Evolutionary conservation across 2,797 vertebrate species (phyloP), one percentile per base, ranked within the genome.

Genomic region (Karalla daura): DNA sequence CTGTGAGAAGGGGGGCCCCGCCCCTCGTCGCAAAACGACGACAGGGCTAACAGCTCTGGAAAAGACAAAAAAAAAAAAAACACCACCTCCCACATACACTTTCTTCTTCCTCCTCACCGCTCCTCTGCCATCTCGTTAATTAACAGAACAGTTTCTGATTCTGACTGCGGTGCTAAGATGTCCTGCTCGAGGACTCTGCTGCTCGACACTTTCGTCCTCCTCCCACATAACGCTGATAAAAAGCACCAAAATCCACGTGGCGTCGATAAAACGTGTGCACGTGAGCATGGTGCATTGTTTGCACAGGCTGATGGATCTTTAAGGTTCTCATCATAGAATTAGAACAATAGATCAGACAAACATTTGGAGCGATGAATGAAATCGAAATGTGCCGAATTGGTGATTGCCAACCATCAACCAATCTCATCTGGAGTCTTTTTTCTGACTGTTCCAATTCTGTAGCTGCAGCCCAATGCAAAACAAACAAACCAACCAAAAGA

Each of bases 1-100:
- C 91, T 91, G 84, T 92, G 91, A 94, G 89, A 91, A 83, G 76
- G 73, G 70, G 76, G 73, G 70, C 76, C 86, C 66, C 85, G 9
- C 85, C 86, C 82, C 79, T 70, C 78, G 51, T 33, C 79, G 0
- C 56, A 3, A 55, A 46, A 11, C 11, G 80, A 87, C 81, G 63
- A 88, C 84, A 78, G 78, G 85, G 54, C 75, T 77, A 35, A 86
- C 86, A 86, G 84, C 85, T 88, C 84, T 63, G 2, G 69, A 47
- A 63, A 15, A 51, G 7, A 61, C 63, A 58, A 60, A 2, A 70
- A 47, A 63, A 15, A 51, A 7, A 61, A 61, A 58, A 60, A 24
- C 32, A 71, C 61, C 60, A 21, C 74, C 70, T 55, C 67, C 77
- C 61, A 62, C 68, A 83, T 32, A 66, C 53, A 23, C 28, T 30